A percentile compares a stretch with the other conserved stretches of the same genome.
phyloP scores from a whole-genome alignment of 1,140 invertebrate genomes.

The Lucilia sericata region DNA sequence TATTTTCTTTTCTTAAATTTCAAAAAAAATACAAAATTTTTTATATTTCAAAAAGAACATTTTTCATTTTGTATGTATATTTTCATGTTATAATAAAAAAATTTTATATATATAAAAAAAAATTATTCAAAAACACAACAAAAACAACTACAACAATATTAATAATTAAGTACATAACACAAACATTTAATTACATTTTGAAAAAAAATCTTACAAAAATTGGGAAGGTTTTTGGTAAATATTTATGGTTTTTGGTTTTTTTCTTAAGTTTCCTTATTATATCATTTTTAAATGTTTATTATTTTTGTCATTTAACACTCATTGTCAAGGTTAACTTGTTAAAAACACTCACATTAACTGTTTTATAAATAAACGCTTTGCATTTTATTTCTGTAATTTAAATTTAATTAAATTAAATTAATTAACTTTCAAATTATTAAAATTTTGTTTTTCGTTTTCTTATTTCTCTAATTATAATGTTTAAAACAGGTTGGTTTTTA shows the following conservation, averaged over 20 bases:
- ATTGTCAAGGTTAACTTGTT: neutral
- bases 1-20: neutral
- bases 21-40: neutral
- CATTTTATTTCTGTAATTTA: neutral
- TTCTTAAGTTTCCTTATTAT: neutral
- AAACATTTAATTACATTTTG: neutral
- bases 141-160: neutral
- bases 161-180: neutral
- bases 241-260: neutral
- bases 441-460: neutral
- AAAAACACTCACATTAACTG: neutral
- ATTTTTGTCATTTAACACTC: neutral
- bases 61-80: constrained; percentile 33
- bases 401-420: neutral
- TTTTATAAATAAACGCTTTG: neutral
- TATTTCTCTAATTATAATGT: neutral
- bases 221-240: too few species aligned
- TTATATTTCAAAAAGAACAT: neutral
- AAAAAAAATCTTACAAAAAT: too few species aligned
- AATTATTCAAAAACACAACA: constrained; percentile 19
- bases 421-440: neutral
- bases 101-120: neutral
- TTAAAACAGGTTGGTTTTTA: constrained; percentile 51
- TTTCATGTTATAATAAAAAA: constrained; percentile 1
- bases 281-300: too few species aligned